Percentiles rank a stretch among this genome's conserved stretches.
Conservation (phyloP, 2,797 vertebrate species). For the Notolepis coatsorum region DNA sequence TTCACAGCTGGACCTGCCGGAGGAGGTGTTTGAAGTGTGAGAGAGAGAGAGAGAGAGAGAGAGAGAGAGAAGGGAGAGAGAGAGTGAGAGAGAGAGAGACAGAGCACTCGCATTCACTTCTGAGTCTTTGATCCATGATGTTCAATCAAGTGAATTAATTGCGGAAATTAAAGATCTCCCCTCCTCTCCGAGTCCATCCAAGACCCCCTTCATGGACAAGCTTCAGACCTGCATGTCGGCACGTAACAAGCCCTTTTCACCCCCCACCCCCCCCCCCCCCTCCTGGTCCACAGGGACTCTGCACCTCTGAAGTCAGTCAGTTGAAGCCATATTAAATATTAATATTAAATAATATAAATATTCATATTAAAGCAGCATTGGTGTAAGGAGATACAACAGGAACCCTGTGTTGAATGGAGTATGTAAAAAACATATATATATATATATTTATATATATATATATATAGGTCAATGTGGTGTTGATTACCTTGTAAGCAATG, state of each 20-base stretch:
- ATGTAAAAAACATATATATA: constrained; percentile 23
- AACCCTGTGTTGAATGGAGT: constrained; percentile 37
- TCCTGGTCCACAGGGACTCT: constrained; percentile 36
- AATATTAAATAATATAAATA: too few species aligned
- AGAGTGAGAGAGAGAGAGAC: background rate
- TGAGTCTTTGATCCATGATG: constrained; percentile 45
- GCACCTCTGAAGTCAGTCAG: constrained; percentile 28
- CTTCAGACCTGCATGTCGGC: constrained; percentile 42
- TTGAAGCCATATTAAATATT: constrained; percentile 11
- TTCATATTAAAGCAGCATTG: constrained; percentile 14
- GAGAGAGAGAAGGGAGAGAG: background rate
- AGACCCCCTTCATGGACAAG: constrained; percentile 22
- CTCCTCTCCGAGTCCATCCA: constrained; percentile 28
- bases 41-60: background rate
- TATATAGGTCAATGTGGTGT: constrained; percentile 64
- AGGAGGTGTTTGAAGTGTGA: constrained; percentile 21
- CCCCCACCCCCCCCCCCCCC: constrained; percentile 9
- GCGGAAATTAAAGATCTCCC: constrained; percentile 25
- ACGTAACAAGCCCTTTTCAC: background rate
- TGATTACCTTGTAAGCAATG: constrained; percentile 68
- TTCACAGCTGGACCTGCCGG: constrained; percentile 58
- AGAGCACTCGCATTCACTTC: constrained; percentile 12
- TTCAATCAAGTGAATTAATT: constrained; percentile 56
- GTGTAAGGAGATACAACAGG: constrained; percentile 38
- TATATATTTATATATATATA: too few species aligned